Evolutionary conservation across 1,140 invertebrate species (phyloP).

Genomic region (Orchestia grillus): DNA sequence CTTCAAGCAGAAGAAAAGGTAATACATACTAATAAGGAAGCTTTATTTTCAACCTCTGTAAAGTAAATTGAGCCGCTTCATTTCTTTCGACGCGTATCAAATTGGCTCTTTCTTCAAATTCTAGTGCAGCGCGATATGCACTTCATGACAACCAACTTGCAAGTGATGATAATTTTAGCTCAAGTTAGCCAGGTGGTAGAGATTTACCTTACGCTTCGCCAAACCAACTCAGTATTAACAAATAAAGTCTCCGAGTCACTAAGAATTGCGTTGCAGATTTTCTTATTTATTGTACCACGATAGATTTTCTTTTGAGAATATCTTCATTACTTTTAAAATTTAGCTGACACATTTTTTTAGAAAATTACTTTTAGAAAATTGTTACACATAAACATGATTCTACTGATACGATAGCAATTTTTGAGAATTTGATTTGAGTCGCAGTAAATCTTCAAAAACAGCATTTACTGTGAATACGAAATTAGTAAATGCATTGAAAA

Average conservation of each 20-base stretch:
- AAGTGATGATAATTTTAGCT: background rate
- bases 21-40: background rate
- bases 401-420: background rate
- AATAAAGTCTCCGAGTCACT: background rate
- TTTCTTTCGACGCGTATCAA: background rate
- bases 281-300: background rate
- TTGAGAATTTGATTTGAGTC: background rate
- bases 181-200: background rate
- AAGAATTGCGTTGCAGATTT: background rate
- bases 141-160: background rate
- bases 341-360: background rate
- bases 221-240: background rate
- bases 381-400: background rate
- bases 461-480: no score
- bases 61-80: constrained; percentile 1
- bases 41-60: background rate
- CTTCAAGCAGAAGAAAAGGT: background rate
- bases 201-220: background rate
- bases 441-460: background rate
- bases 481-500: no score
- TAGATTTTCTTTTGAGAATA: background rate
- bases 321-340: background rate
- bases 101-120: background rate
- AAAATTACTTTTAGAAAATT: background rate
- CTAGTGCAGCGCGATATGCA: background rate